A percentile compares a stretch with the other conserved stretches of the same genome.
Evolutionary conservation across 2,888 invertebrate genomes (phyloP).

Genomic region (Prosopocoilus inquinatus): DNA sequence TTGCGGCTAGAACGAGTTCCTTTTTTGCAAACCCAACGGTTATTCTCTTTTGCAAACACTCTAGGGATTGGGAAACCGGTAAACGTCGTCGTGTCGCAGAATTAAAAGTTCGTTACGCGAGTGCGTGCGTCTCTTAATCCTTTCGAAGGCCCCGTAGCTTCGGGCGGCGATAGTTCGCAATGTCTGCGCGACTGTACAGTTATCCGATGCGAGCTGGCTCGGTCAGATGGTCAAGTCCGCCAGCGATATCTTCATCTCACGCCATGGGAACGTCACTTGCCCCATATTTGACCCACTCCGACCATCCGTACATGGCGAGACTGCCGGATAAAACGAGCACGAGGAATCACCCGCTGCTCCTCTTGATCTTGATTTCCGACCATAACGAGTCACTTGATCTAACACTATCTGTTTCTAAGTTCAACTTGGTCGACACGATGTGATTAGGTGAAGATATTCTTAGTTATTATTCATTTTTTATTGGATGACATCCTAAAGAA

Average conservation of each 20-base stretch:
- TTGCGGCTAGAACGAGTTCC: too few relatives aligned
- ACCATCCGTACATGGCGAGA: constrained; percentile 1
- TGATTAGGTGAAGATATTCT: too few relatives aligned
- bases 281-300: constrained; percentile 12
- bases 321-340: not conserved
- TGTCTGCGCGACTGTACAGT: constrained; percentile 19
- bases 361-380: not conserved
- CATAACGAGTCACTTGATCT: constrained; percentile 1
- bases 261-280: constrained; percentile 19
- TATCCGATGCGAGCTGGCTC: constrained; percentile 25
- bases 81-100: too few relatives aligned
- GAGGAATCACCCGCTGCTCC: not conserved
- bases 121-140: constrained; percentile 1
- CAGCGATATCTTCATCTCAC: constrained; percentile 21
- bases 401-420: constrained; percentile 1
- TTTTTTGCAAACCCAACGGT: too few relatives aligned
- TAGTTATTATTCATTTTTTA: too few relatives aligned
- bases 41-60: too few relatives aligned
- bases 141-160: constrained; percentile 1
- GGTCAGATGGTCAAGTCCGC: constrained; percentile 37
- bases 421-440: too few relatives aligned
- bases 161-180: constrained; percentile 10
- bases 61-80: too few relatives aligned
- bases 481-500: too few relatives aligned
- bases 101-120: not conserved